phyloP scores from a whole-genome alignment of 2,797 vertebrate genomes.

The Peromyscus aztecus region DNA sequence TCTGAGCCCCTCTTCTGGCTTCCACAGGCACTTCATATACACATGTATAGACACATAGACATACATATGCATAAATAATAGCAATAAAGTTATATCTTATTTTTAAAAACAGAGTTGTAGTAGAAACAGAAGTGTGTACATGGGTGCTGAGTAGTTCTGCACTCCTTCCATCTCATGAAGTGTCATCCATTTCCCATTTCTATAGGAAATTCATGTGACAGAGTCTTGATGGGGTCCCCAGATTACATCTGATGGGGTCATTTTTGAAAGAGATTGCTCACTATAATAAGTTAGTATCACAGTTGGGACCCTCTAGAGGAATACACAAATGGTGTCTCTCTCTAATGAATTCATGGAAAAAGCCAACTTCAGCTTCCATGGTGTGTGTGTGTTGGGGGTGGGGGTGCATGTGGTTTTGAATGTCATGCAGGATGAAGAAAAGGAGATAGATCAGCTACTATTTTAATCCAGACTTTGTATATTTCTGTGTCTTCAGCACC shows the following conservation, averaged over 20 bases:
- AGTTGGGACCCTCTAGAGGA: conserved; percentile 86
- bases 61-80: neutral
- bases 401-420: neutral
- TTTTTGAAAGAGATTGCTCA: neutral
- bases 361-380: no score
- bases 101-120: neutral
- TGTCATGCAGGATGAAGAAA: neutral
- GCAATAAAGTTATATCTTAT: neutral
- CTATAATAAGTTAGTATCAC: neutral
- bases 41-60: neutral
- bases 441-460: neutral
- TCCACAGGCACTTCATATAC: neutral
- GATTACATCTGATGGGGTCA: neutral
- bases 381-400: neutral
- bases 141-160: rapidly evolving
- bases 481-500: neutral
- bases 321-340: neutral
- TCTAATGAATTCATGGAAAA: neutral
- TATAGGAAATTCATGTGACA: neutral
- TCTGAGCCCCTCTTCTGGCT: neutral
- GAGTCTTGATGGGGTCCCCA: neutral
- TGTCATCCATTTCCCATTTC: neutral
- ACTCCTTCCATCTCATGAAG: neutral
- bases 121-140: neutral
- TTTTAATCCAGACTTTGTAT: neutral